Evolutionary conservation across 2,797 vertebrate species (phyloP).

Genomic region (Melanogrammus aeglefinus): DNA sequence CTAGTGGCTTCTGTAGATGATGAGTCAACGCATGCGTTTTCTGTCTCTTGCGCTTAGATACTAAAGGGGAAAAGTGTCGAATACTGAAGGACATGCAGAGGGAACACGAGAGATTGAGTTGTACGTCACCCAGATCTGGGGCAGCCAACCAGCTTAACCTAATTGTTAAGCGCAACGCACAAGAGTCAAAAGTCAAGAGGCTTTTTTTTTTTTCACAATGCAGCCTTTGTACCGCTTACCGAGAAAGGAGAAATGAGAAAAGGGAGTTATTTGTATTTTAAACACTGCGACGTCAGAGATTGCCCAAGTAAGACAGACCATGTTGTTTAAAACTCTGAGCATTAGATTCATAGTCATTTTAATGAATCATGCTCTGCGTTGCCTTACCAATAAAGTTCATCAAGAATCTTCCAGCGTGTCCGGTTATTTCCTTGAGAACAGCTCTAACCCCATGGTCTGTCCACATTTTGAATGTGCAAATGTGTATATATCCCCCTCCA

Average conservation of each 20-base stretch:
- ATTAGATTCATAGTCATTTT: neutral
- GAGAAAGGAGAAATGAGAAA: neutral
- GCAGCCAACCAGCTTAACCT: no score
- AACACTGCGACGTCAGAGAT: neutral
- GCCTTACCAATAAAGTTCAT: conserved; percentile 70
- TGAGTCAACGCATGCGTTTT: neutral
- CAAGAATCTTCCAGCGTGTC: conserved; percentile 9
- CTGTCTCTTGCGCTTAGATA: no score
- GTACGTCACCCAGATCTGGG: no score
- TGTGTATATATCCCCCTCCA: neutral
- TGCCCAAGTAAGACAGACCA: neutral
- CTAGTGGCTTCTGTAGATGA: neutral
- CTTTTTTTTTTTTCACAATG: neutral
- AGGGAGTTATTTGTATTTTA: neutral
- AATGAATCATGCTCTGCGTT: conserved; percentile 49
- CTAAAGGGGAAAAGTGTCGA: no score
- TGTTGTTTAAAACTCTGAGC: neutral
- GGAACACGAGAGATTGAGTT: no score
- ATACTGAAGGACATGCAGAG: no score
- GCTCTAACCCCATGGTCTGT: neutral
- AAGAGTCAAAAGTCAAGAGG: neutral
- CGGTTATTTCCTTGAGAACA: neutral
- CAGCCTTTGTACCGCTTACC: neutral
- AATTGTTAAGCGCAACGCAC: no score
- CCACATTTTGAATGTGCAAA: neutral